Evolutionary conservation across 2,888 invertebrate genomes (phyloP).

Genomic region (Eudasyphora cyanicolor): DNA sequence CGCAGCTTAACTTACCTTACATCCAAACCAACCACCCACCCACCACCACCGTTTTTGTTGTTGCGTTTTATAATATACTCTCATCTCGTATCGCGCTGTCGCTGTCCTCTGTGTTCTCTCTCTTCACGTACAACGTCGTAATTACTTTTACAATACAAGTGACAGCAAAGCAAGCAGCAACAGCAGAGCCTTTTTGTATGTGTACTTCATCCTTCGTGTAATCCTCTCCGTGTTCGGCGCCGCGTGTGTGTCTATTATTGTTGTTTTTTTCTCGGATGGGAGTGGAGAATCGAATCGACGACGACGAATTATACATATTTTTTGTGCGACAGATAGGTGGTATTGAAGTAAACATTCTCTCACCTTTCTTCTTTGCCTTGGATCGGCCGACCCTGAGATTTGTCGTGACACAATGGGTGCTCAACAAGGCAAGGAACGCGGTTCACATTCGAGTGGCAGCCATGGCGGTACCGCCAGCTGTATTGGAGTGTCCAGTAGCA

Average conservation of each 20-base stretch:
- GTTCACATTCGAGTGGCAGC: conserved; percentile 79
- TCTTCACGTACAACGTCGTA: not conserved
- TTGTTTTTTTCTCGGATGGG: conserved; percentile 2
- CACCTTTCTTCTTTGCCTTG: conserved; percentile 17
- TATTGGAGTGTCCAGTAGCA: conserved; percentile 82
- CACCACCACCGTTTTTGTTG: conserved; percentile 13
- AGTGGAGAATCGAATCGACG: conserved; percentile 7
- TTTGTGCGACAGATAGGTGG: conserved; percentile 7
- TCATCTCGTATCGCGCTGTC: conserved; percentile 1
- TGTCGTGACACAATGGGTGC: conserved; percentile 86
- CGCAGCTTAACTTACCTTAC: not conserved
- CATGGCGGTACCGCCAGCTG: conserved; percentile 77
- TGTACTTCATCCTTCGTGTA: conserved; percentile 52
- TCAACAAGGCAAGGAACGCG: conserved; percentile 95
- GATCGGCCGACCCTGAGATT: not conserved
- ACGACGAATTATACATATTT: conserved; percentile 15
- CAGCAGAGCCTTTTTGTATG: conserved; percentile 4
- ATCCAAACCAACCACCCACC: conserved; percentile 23
- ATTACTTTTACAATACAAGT: conserved; percentile 13
- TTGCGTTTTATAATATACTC: conserved; percentile 3
- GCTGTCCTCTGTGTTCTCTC: not conserved
- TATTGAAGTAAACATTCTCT: conserved; percentile 23
- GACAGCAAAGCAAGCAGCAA: no score
- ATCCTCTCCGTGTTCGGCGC: conserved; percentile 15
- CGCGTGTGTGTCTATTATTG: not conserved